Base-by-base conservation (phyloP, 92 coral and sea anemone genomes). In the Diadumene lineata region DNA sequence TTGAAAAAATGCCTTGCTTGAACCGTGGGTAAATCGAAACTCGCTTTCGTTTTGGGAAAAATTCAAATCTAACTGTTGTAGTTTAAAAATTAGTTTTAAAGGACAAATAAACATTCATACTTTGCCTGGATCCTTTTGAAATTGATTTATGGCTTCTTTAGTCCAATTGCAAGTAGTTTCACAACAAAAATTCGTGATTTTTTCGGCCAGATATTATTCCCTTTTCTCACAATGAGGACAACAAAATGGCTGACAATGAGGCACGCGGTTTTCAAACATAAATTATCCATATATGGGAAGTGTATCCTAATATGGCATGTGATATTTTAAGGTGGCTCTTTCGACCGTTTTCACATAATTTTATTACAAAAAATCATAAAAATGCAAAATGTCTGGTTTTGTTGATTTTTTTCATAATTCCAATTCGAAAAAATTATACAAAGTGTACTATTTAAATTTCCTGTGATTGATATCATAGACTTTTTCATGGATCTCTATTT, bases 101-200 rank as follows among this genome's bases (percentile, higher is more conserved):
- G 17, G 74, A 50, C n/a, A 78, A 9, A 62, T 83, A 84, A 69
- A 60, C 66, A 75, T 92, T 92, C 96, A 90, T 90, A 90, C 96
- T 87, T 90, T 90, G 96, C 96, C 96, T 90, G 96, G 3, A 72
- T 72, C 88, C 87, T 88, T 90, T 65, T 29, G 29, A 28, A 31
- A 56, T 30, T 56, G 53, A 31, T 72, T 33, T 1, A 53, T 9
- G 50, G 33, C 62, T 72, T 72, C 77, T 27, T 38, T 27, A 30
- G 33, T 72, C 3, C 16, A 53, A 32, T 56, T 13, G 18, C 31
- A 72, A 25, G 77, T n/a, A 31, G 64, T 58, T 72, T 33, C 23
- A 72, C 77, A 34, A 72, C 66, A 23, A 19, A 56, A 56, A 72
- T 0, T 62, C 17, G 34, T n/a, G 25, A 51, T 17, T 15, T 21